phyloP scores from a whole-genome alignment of 2,113 vertebrate species.

The Kobus ellipsiprymnus region DNA sequence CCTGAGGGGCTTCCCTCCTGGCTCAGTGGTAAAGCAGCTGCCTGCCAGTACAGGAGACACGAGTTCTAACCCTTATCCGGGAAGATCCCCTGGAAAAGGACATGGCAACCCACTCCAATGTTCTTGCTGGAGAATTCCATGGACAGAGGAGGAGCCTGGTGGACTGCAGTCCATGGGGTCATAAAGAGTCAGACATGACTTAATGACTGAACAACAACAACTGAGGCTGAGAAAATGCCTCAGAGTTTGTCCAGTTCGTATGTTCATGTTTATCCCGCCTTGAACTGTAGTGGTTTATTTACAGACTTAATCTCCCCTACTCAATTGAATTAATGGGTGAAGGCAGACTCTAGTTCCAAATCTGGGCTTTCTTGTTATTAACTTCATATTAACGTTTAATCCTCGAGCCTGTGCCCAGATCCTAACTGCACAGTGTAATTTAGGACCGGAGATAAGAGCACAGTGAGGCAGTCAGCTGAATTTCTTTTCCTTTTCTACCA shows the following conservation, averaged over 20 bases:
- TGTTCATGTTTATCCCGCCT: background rate
- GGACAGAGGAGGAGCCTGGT: background rate
- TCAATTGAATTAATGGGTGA: conserved; percentile 16
- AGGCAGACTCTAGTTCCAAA: background rate
- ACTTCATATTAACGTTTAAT: background rate
- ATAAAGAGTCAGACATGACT: background rate
- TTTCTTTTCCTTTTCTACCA: background rate
- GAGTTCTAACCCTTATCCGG: background rate
- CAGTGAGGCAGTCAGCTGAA: background rate
- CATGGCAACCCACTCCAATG: background rate
- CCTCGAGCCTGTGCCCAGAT: background rate
- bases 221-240: background rate
- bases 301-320: background rate
- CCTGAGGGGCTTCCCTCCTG: background rate
- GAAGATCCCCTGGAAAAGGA: background rate
- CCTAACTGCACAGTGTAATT: background rate
- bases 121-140: background rate
- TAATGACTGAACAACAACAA: background rate
- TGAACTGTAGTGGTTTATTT: background rate
- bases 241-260: background rate
- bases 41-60: background rate
- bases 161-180: background rate
- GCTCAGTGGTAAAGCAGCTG: background rate
- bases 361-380: conserved; percentile 2
- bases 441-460: background rate